These are phyloP conservation scores for Nothobranchius kuhntae DNA, from an alignment of 2,113 vertebrate species.

Conservation along the genomic window DNA sequence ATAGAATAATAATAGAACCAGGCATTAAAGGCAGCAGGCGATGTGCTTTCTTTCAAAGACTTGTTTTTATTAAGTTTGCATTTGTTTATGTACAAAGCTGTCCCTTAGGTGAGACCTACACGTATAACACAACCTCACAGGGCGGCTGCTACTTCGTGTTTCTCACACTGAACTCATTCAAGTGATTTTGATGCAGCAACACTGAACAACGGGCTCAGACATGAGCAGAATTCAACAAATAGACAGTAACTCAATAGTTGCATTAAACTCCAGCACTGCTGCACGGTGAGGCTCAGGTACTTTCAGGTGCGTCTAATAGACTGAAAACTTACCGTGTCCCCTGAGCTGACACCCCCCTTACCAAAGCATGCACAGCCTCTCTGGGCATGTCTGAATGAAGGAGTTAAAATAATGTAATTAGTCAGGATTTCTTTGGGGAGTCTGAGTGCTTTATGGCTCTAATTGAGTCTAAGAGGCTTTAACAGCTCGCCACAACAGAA, in stretches of 20 bases:
- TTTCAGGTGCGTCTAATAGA: constrained; percentile 46
- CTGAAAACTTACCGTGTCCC: constrained; percentile 27
- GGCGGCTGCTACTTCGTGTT: no score
- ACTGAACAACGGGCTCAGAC: constrained; percentile 1
- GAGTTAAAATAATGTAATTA: constrained; percentile 53
- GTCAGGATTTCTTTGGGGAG: constrained; percentile 37
- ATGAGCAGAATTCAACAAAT: constrained; percentile 5
- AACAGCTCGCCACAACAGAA: constrained; percentile 39
- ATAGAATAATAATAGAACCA: no score
- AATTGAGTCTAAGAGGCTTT: constrained; percentile 50
- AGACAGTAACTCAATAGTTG: constrained; percentile 13
- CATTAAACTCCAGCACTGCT: constrained; percentile 37
- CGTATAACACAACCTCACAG: no score
- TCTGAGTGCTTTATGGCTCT: constrained; percentile 29
- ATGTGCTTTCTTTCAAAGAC: no score
- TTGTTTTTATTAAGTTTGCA: no score
- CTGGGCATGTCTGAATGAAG: constrained; percentile 46
- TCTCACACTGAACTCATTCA: not conserved
- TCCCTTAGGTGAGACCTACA: no score
- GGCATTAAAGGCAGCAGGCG: no score
- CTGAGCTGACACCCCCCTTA: constrained; percentile 29
- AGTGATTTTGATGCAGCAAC: not conserved
- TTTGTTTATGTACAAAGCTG: no score
- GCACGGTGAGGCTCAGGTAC: not conserved
- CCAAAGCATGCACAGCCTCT: constrained; percentile 36